phyloP scores from a whole-genome alignment of 2,113 vertebrate genomes.

The Galbula dea region DNA sequence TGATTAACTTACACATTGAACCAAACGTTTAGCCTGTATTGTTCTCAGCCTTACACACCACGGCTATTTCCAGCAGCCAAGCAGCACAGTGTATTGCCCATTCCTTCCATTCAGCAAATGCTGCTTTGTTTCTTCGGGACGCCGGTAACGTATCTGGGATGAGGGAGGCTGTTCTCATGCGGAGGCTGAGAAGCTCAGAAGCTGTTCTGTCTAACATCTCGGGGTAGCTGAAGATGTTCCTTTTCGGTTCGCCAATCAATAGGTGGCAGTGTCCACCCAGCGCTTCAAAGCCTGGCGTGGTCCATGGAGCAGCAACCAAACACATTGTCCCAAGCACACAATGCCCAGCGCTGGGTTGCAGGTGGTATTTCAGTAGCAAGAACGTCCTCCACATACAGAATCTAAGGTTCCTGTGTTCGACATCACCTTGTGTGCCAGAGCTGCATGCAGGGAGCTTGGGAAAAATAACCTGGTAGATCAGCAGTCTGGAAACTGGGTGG shows the following conservation, averaged over 20 bases:
- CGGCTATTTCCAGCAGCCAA: not conserved
- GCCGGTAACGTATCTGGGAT: rapidly evolving
- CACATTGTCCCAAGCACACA: not conserved
- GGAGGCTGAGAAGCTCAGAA: not conserved
- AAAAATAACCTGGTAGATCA: rapidly evolving
- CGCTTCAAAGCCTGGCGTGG: not conserved
- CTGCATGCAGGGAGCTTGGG: rapidly evolving
- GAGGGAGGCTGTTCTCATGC: not conserved
- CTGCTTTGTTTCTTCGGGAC: not conserved
- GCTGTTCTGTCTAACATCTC: rapidly evolving
- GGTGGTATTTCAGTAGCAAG: not conserved
- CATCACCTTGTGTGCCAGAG: rapidly evolving
- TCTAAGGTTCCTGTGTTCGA: rapidly evolving
- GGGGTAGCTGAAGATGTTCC: not conserved
- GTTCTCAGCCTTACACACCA: not conserved
- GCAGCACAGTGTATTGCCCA: not conserved
- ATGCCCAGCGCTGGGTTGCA: not conserved
- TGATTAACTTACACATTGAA: not conserved
- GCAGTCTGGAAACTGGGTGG: not conserved
- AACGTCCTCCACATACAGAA: rapidly evolving
- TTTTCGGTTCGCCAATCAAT: constrained; percentile 53
- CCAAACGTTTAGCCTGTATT: not conserved
- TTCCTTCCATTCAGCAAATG: not conserved
- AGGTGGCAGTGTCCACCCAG: constrained; percentile 71
- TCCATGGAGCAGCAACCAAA: not conserved